Percentiles rank a stretch among this genome's conserved stretches.
These are phyloP conservation scores for Ptychobarbus kaznakovi DNA, from an alignment of 2,797 vertebrate genomes.

Conservation along the genomic window DNA sequence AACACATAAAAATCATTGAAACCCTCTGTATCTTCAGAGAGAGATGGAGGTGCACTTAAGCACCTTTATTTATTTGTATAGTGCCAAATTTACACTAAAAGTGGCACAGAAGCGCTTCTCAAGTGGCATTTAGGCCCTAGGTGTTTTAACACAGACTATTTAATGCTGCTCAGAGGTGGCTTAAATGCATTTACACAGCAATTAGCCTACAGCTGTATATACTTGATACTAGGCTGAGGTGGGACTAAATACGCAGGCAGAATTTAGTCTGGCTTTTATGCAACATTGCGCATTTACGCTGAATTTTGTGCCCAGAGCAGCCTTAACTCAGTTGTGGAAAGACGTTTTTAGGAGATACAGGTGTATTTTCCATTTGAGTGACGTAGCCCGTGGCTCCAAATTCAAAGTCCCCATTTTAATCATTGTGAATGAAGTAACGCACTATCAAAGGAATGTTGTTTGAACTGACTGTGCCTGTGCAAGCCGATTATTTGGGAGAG, in stretches of 20 bases:
- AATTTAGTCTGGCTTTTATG: not conserved
- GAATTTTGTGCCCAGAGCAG: no score
- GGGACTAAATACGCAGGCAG: not conserved
- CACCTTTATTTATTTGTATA: not conserved
- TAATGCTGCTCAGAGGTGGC: not conserved
- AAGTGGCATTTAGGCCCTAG: no score
- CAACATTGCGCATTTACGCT: not conserved
- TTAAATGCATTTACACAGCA: not conserved
- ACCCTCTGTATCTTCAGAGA: not conserved
- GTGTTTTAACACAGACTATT: no score
- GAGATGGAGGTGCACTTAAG: not conserved
- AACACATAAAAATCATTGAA: not conserved
- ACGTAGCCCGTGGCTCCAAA: not conserved
- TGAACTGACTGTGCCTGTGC: slow-evolving; percentile 4
- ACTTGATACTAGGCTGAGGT: not conserved
- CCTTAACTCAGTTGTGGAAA: not conserved
- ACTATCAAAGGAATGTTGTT: slow-evolving; percentile 24
- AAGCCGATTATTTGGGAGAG: slow-evolving; percentile 17
- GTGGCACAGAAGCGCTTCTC: not conserved
- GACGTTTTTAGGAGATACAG: not conserved
- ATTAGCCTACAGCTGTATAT: not conserved
- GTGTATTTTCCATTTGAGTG: not conserved
- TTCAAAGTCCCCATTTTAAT: not conserved
- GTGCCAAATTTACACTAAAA: not conserved
- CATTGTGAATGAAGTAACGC: not conserved